These are phyloP conservation scores for Hyperoodon ampullatus DNA, from an alignment of 2,113 vertebrate genomes.

Conservation along the genomic window DNA sequence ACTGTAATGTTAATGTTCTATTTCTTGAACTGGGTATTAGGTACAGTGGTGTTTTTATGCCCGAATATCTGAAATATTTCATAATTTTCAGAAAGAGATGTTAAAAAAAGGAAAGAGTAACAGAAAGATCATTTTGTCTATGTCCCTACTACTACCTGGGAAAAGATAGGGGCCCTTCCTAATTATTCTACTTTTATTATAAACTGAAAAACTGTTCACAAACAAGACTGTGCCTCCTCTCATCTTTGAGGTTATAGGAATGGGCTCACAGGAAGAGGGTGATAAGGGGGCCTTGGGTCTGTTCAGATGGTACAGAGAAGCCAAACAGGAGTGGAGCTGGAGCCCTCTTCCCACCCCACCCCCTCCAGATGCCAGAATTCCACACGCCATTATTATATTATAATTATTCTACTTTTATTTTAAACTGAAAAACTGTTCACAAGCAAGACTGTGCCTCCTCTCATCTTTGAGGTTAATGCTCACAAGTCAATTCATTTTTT, in stretches of 20 bases:
- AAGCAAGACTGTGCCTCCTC: not conserved
- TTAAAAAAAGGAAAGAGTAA: not conserved
- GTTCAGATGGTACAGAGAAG: not conserved
- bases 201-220: conserved; percentile 25
- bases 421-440: conserved; percentile 20
- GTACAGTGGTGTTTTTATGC: not conserved
- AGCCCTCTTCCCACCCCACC: not conserved
- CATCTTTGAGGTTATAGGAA: not conserved
- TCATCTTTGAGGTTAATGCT: conserved; percentile 25
- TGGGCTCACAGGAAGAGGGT: not conserved
- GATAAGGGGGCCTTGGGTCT: not conserved
- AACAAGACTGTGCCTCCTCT: not conserved
- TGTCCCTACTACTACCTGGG: not conserved
- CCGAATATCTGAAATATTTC: not conserved
- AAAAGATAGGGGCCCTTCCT: not conserved
- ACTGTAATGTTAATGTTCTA: not conserved
- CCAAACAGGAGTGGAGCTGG: not conserved
- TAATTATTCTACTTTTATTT: not conserved
- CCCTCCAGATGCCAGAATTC: not conserved
- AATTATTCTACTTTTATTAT: not conserved
- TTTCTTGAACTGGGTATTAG: not conserved
- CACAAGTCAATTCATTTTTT: not conserved
- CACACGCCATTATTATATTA: not conserved
- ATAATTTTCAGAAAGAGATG: conserved; percentile 1
- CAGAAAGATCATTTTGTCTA: conserved; percentile 1